phyloP scores from a whole-genome alignment of 2,888 invertebrate genomes.

The Leistus spinibarbis region DNA sequence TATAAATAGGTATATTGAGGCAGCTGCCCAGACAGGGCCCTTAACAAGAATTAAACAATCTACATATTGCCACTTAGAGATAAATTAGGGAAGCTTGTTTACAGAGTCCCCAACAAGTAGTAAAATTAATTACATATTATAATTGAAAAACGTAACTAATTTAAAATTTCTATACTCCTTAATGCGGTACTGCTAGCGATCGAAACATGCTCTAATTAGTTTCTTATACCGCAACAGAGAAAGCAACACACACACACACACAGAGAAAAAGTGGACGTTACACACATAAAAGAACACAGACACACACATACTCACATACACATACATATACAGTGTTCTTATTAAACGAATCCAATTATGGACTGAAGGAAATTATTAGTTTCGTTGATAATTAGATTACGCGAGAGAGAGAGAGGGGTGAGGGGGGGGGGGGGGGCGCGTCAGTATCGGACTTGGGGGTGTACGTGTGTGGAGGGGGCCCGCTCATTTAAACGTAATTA shows the following conservation, averaged over 20 bases:
- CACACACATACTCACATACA: background rate
- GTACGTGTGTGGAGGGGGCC: conserved; percentile 15
- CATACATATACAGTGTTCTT: conserved; percentile 31
- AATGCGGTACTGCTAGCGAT: conserved; percentile 27
- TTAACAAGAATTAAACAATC: too few species aligned
- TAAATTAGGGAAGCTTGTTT: too few species aligned
- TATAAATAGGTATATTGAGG: too few species aligned
- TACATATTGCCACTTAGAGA: too few species aligned
- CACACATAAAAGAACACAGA: background rate
- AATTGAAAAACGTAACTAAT: background rate
- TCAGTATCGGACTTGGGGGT: background rate
- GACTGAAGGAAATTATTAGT: conserved; percentile 58
- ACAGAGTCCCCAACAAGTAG: too few species aligned
- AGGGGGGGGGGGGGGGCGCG: background rate
- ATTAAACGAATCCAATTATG: conserved; percentile 58
- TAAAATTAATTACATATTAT: background rate
- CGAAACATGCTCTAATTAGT: conserved; percentile 39
- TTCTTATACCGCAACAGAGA: conserved; percentile 36
- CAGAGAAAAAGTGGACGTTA: background rate
- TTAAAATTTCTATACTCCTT: background rate
- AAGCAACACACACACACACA: conserved; percentile 22
- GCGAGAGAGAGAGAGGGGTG: conserved; percentile 17
- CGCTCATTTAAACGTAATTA: conserved; percentile 39
- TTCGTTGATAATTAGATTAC: conserved; percentile 58
- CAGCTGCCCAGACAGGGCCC: too few species aligned